Evolutionary conservation across 2,797 vertebrate species (phyloP), one percentile per base, ranked within the genome.

Genomic region (Gallirallus australis): DNA sequence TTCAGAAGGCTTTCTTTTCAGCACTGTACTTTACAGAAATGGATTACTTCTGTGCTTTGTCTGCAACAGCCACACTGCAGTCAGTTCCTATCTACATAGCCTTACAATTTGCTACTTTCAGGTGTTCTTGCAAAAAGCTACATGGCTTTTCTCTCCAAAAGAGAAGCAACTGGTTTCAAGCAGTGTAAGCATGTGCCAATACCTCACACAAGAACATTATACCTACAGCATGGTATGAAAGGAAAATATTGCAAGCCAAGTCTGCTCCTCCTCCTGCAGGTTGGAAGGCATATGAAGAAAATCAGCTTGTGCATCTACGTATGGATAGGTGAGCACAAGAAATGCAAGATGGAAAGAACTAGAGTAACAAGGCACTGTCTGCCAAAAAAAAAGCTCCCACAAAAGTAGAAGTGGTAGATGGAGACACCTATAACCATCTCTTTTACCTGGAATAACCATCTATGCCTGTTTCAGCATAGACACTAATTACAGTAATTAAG

Each of bases 251-350:
- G 0, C 1, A 25, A 90, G 59, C 13, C 45, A 60, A 72, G 28
- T 37, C 28, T 48, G 60, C 21, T 90, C 18, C 40, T 72, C 30
- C 39, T 68, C 52, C 84, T 57, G 27, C 40, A 65, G 37, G 24
- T 28, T 85, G 53, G 52, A 47, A 82, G 24, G 37, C 5, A 2
- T 0, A 11, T 28, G 42, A 64, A 82, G 71, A 65, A 20, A 72
- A 81, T 28, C 56, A 37, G 57, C 81, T 6, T 2, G 30, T 16
- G 5, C 12, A 16, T 39, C 39, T 60, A 50, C 12, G 18, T 11
- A 35, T 0, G 0, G 30, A 40, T 0, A 50, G 47, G 19, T n/a
- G 7, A 56, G 42, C 15, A 40, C 3, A 65, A 71, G 50, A 69
- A 80, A 33, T 4, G 61, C 52, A 64, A 70, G 48, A 48, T 5